phyloP scores from a whole-genome alignment of 2,888 invertebrate species.

The Sphaerophoria rueppellii region DNA sequence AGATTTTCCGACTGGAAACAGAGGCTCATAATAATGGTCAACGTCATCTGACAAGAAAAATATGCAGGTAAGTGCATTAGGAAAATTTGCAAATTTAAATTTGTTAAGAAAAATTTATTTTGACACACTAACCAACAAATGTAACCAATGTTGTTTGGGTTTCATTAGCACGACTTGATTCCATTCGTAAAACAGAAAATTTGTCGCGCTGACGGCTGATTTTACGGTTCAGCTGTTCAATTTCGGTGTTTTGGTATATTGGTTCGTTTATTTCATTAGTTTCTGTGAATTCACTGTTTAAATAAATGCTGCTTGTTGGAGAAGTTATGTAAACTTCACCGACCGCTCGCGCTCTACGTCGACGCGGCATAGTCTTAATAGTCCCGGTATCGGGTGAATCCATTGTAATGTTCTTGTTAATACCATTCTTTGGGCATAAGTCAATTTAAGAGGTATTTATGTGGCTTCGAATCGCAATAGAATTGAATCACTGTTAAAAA shows the following conservation, averaged over 20 bases:
- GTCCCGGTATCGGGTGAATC: conserved; percentile 54
- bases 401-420: conserved; percentile 51
- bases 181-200: conserved; percentile 77
- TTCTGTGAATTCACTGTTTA: conserved; percentile 76
- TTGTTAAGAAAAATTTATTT: conserved; percentile 10
- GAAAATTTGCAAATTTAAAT: not conserved
- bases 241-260: conserved; percentile 79
- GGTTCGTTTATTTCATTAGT: conserved; percentile 76
- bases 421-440: conserved; percentile 55
- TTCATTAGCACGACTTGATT: conserved; percentile 74
- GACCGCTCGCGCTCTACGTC: conserved; percentile 80
- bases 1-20: conserved; percentile 81
- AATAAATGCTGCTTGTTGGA: conserved; percentile 79
- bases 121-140: conserved; percentile 79
- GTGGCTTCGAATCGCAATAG: not conserved
- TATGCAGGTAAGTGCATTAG: not conserved
- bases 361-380: conserved; percentile 79
- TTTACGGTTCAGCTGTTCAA: conserved; percentile 69
- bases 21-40: conserved; percentile 88
- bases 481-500: not conserved
- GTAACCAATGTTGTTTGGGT: conserved; percentile 77
- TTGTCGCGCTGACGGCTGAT: conserved; percentile 72
- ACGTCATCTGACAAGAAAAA: conserved; percentile 84
- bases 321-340: conserved; percentile 81
- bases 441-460: conserved; percentile 18